Base-by-base conservation (phyloP, 2,888 invertebrate genomes). In the Drosophila paranaensis region DNA sequence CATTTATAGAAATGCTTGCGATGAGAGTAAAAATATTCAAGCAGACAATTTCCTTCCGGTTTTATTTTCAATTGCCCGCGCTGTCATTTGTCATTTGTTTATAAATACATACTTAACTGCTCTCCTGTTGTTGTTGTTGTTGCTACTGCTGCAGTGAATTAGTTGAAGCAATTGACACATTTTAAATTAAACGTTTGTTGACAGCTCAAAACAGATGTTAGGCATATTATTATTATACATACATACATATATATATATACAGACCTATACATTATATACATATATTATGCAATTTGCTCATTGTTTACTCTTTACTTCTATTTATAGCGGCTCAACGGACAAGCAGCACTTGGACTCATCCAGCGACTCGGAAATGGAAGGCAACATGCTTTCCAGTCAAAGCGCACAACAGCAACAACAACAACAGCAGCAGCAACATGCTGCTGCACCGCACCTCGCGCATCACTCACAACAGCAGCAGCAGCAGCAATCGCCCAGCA, bases 351-450 rank as follows among this genome's bases (percentile, higher is more conserved):
- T 93, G 76, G 93, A 93, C 79, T 92, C 93, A 70, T 93, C 93
- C 53, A 93, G 93, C 86, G 93, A 93, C 84, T 93, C 93, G 11
- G 93, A 93, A 90, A 92, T 93, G 90, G 93, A 93, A 79, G 90
- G 92, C 74, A 90, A 90, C 70, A 86, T 93, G 83, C 71, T 93
- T 71, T 91, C 92, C 87, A 91, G 88, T 67, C 91, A 91, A 70
- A 79, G 87, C 58, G 66, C 86, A 55, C 89, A 89, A 62, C 85
- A 83, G 11, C 90, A 85, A 14, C 88, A 89, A 62, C 85, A 83
- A 9, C 90, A 85, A 13, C 88, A 89, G 0, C 50, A 50, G 16
- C 50, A 50, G 16, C 50, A 89, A 13, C 50, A 50, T 40, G 35
- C 50, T 8, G 16, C 33, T 35, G 50, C 50, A 40, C 30, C 77